Percentiles rank a stretch among this genome's conserved stretches.
phyloP scores from a whole-genome alignment of 2,888 invertebrate genomes.

The Diaperis boleti region DNA sequence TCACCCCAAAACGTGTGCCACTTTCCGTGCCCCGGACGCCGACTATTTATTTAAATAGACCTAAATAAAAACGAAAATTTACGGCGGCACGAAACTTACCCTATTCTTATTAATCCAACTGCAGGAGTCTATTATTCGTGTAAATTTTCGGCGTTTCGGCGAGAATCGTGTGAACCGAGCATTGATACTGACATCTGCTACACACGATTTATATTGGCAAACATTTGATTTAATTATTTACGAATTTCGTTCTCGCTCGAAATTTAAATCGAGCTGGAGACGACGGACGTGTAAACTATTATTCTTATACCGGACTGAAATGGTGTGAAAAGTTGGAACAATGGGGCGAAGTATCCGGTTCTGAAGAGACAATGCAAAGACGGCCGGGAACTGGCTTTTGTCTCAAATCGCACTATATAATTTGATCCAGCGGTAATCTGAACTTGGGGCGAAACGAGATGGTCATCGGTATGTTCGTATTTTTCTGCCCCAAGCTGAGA shows the following conservation, averaged over 20 bases:
- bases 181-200: slow-evolving; percentile 45
- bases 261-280: slow-evolving; percentile 15
- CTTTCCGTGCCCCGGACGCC: slow-evolving; percentile 15
- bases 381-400: slow-evolving; percentile 20
- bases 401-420: slow-evolving; percentile 9
- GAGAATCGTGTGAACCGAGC: slow-evolving; percentile 28
- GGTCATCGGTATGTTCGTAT: too few species aligned
- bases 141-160: slow-evolving; percentile 25
- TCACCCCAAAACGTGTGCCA: slow-evolving; percentile 6
- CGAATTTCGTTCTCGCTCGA: slow-evolving; percentile 34
- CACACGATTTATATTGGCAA: slow-evolving; percentile 46
- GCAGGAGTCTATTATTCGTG: slow-evolving; percentile 4
- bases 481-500: too few species aligned
- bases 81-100: slow-evolving; percentile 9
- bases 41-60: slow-evolving; percentile 13
- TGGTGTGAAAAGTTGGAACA: slow-evolving; percentile 29
- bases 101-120: slow-evolving; percentile 14
- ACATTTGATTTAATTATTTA: slow-evolving; percentile 46
- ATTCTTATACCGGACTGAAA: slow-evolving; percentile 11
- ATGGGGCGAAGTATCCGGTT: slow-evolving; percentile 37
- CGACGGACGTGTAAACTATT: slow-evolving; percentile 4
- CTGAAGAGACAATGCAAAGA: slow-evolving; percentile 29
- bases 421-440: not conserved
- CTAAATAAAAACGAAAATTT: slow-evolving; percentile 10
- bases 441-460: too few species aligned